Conservation (phyloP, 1,140 invertebrate species). For the Globodera rostochiensis region DNA sequence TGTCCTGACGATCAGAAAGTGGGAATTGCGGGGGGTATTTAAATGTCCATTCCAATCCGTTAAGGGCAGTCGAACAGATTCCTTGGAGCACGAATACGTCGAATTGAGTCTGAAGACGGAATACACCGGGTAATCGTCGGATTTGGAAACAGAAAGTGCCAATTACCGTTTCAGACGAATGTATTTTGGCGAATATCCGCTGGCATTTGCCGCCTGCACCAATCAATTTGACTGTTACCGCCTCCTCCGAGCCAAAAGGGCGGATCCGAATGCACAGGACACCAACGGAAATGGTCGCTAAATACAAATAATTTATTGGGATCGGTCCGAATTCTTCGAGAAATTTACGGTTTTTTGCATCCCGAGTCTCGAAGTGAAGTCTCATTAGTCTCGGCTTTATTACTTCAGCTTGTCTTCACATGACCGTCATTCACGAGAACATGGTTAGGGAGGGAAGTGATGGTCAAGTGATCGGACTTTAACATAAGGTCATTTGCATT, state of each 20-base stretch:
- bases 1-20: conserved; percentile 91
- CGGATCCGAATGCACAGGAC: conserved; percentile 88
- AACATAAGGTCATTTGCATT: background rate
- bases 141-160: background rate
- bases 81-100: conserved; percentile 87
- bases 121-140: conserved; percentile 78
- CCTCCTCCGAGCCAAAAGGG: conserved; percentile 87
- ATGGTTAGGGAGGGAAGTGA: conserved; percentile 68
- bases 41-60: background rate
- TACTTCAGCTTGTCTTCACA: conserved; percentile 73
- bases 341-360: too few relatives aligned
- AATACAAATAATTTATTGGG: background rate
- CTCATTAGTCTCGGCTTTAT: background rate
- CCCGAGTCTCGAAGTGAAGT: background rate
- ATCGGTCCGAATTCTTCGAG: too few relatives aligned
- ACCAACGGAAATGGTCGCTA: conserved; percentile 82
- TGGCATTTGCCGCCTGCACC: conserved; percentile 91
- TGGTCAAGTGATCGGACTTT: background rate
- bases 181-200: conserved; percentile 96
- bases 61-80: conserved; percentile 77
- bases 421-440: conserved; percentile 94
- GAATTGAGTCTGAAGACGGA: conserved; percentile 80
- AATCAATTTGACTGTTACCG: conserved; percentile 95
- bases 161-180: conserved; percentile 72
- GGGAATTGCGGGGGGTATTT: background rate